Conservation (phyloP, 2,888 invertebrate genomes). For the Clepsis dumicolana region DNA sequence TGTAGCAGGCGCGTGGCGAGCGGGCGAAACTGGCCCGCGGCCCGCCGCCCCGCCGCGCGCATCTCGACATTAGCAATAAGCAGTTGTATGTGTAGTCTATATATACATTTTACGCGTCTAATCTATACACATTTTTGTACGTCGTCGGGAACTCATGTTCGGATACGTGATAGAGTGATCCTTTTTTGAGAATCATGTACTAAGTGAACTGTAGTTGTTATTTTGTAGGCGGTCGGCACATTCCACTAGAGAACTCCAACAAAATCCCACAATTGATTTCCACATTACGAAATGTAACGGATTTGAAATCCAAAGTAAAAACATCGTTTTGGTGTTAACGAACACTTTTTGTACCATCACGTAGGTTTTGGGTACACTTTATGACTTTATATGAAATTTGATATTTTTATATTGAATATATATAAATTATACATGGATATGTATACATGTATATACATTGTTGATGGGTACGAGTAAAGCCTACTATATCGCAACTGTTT, state of each 20-base stretch:
- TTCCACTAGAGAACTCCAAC: constrained; percentile 83
- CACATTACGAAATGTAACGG: constrained; percentile 80
- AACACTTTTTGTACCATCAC: constrained; percentile 84
- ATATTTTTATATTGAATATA: constrained; percentile 86
- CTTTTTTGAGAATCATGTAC: constrained; percentile 86
- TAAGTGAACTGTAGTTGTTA: constrained; percentile 82
- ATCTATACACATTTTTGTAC: constrained; percentile 84
- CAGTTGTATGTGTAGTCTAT: constrained; percentile 85
- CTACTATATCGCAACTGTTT: constrained; percentile 86
- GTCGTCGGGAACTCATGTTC: constrained; percentile 79
- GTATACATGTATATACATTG: constrained; percentile 86
- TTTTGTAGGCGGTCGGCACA: constrained; percentile 85
- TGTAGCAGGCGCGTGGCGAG: neutral
- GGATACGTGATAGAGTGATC: constrained; percentile 80
- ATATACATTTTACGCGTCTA: constrained; percentile 84
- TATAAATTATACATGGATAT: constrained; percentile 86
- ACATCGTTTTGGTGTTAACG: constrained; percentile 79
- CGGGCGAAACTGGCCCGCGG: constrained; percentile 3
- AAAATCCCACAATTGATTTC: constrained; percentile 84
- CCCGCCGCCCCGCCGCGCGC: constrained; percentile 3
- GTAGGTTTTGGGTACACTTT: constrained; percentile 87
- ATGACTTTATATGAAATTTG: constrained; percentile 86
- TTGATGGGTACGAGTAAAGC: constrained; percentile 84
- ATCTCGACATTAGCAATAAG: constrained; percentile 82
- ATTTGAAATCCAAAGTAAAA: constrained; percentile 79